Conservation (phyloP, 2,113 vertebrate species). For the Dicerorhinus sumatrensis region DNA sequence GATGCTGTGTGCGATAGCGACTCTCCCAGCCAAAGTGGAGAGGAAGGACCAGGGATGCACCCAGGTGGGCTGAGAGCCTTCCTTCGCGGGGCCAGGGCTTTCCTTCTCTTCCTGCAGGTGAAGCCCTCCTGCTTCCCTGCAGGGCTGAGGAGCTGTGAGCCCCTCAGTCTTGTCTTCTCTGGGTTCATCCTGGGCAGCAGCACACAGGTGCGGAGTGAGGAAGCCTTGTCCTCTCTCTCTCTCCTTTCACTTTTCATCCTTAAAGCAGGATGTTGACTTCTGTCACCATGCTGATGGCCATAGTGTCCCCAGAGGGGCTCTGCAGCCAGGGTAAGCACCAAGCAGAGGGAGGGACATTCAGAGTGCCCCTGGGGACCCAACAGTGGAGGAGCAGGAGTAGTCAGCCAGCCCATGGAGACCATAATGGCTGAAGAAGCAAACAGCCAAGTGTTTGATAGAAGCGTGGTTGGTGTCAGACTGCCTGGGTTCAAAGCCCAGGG, state of each 20-base stretch:
- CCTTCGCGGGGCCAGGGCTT: not conserved
- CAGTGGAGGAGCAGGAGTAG: not conserved
- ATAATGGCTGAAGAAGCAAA: not conserved
- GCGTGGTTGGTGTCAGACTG: not conserved
- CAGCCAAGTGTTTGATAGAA: not conserved
- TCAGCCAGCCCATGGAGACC: not conserved
- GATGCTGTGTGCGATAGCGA: not conserved
- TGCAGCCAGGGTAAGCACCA: slow-evolving; percentile 6
- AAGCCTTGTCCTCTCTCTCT: not conserved
- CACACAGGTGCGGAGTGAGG: not conserved
- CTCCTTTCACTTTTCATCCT: not conserved
- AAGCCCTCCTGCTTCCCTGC: not conserved
- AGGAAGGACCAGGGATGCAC: not conserved
- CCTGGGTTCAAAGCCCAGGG: not conserved
- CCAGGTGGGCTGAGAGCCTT: not conserved
- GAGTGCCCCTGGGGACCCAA: not conserved
- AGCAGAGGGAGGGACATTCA: not conserved
- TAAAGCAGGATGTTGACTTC: not conserved
- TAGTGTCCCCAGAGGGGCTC: not conserved
- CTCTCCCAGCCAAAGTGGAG: not conserved
- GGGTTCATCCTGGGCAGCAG: not conserved
- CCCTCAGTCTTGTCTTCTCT: not conserved
- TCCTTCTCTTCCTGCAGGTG: not conserved
- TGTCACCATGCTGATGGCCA: not conserved
- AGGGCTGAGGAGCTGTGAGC: not conserved